Evolutionary conservation across 2,797 vertebrate species (phyloP).

Genomic region (Helarctos malayanus): DNA sequence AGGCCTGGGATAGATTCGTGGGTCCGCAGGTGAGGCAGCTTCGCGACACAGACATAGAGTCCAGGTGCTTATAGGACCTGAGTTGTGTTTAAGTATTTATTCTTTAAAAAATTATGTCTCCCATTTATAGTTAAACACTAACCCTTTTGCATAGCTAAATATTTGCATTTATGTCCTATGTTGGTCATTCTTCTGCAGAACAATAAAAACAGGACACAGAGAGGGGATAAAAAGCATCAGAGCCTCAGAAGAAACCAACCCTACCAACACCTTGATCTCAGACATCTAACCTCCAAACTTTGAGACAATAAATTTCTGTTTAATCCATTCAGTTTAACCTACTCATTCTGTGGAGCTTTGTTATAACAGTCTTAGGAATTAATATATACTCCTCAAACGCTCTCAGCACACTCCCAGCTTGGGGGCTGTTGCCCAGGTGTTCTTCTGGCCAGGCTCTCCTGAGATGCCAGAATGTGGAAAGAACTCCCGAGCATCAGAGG

Average conservation of each 20-base stretch:
- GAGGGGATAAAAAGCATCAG: accelerated
- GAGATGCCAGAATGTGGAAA: neutral
- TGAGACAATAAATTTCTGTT: neutral
- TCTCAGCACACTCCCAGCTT: neutral
- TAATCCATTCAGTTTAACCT: neutral
- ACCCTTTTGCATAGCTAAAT: neutral
- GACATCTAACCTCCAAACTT: neutral
- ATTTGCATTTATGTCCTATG: neutral
- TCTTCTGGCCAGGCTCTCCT: neutral
- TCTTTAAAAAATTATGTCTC: neutral
- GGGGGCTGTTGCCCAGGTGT: neutral
- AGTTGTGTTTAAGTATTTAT: neutral
- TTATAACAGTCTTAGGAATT: neutral
- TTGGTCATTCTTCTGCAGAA: neutral
- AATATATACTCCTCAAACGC: neutral
- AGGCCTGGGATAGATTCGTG: neutral
- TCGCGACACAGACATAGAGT: neutral
- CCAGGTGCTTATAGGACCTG: neutral
- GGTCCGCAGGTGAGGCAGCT: neutral
- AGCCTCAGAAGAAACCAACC: neutral
- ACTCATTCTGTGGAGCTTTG: neutral
- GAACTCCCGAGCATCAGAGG: neutral
- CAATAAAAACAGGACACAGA: neutral
- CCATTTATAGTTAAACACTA: neutral
- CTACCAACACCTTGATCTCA: neutral